phyloP scores from a whole-genome alignment of 2,888 invertebrate genomes.

The Germaria angustata region DNA sequence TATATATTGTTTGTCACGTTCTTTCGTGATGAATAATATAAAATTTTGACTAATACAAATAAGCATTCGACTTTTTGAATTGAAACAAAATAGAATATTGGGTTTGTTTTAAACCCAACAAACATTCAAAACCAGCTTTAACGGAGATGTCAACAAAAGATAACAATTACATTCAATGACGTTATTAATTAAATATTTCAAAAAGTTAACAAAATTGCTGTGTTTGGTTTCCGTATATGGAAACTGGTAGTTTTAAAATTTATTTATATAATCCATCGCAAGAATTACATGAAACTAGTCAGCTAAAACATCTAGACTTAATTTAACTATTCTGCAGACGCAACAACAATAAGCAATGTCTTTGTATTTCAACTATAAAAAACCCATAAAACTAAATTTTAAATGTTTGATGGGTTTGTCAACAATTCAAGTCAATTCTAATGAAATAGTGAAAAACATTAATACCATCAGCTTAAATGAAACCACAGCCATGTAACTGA shows the following conservation, averaged over 20 bases:
- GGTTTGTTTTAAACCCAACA: not conserved
- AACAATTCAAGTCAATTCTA: too few relatives aligned
- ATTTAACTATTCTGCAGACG: not conserved
- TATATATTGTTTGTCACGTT: constrained; percentile 59
- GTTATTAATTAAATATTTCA: not conserved
- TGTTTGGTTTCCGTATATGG: not conserved
- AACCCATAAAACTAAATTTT: not conserved
- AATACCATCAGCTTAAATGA: too few relatives aligned
- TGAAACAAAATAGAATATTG: constrained; percentile 20
- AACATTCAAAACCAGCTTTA: not conserved
- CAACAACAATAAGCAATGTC: not conserved
- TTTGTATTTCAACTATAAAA: too few relatives aligned
- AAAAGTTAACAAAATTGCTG: not conserved
- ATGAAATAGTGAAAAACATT: too few relatives aligned
- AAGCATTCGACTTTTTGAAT: constrained; percentile 31
- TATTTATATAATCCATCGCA: not conserved
- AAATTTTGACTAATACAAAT: constrained; percentile 29
- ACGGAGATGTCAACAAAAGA: not conserved
- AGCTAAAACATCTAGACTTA: not conserved
- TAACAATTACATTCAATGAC: not conserved
- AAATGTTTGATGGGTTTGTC: not conserved
- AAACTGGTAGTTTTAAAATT: not conserved
- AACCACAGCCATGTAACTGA: too few relatives aligned
- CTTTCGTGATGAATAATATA: constrained; percentile 52
- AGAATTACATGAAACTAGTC: not conserved